These are phyloP conservation scores for Acarapis woodi DNA, from an alignment of 1,140 invertebrate species.

Conservation along the genomic window DNA sequence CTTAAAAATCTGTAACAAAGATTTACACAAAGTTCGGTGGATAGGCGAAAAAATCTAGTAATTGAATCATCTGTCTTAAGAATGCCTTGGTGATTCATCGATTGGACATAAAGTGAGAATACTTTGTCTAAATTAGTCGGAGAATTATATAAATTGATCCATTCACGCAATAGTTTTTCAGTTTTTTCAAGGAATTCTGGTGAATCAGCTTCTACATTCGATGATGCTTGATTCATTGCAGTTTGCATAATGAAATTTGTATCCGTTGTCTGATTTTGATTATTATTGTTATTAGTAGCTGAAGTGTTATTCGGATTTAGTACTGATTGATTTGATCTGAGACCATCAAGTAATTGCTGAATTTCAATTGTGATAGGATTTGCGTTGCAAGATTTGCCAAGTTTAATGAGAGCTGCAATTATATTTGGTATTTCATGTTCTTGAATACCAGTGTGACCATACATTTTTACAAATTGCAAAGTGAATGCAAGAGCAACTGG, in stretches of 20 bases:
- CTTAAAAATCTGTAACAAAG: slow-evolving; percentile 49
- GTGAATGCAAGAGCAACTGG: slow-evolving; percentile 6
- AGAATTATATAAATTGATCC: slow-evolving; percentile 66
- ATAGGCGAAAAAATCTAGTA: slow-evolving; percentile 81
- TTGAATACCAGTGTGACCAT: slow-evolving; percentile 3
- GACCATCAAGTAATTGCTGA: slow-evolving; percentile 4
- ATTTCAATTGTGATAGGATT: slow-evolving; percentile 7
- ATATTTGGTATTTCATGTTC: slow-evolving; percentile 6
- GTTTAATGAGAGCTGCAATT: slow-evolving; percentile 7
- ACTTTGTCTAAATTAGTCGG: slow-evolving; percentile 50
- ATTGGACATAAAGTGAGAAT: slow-evolving; percentile 71
- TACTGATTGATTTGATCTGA: not conserved
- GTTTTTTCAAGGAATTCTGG: slow-evolving; percentile 80
- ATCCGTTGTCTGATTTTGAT: not conserved
- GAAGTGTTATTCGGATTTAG: not conserved
- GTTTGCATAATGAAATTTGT: no score
- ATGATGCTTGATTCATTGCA: no score
- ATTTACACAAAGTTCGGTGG: slow-evolving; percentile 86
- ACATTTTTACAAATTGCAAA: slow-evolving; percentile 9
- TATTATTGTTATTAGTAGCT: not conserved
- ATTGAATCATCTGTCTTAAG: slow-evolving; percentile 91
- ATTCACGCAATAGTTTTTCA: slow-evolving; percentile 69
- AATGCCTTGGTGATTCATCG: slow-evolving; percentile 32
- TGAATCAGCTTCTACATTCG: slow-evolving; percentile 48
- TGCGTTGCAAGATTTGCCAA: slow-evolving; percentile 2